Base-by-base conservation (phyloP, 2,888 invertebrate genomes). In the Phalera bucephala region DNA sequence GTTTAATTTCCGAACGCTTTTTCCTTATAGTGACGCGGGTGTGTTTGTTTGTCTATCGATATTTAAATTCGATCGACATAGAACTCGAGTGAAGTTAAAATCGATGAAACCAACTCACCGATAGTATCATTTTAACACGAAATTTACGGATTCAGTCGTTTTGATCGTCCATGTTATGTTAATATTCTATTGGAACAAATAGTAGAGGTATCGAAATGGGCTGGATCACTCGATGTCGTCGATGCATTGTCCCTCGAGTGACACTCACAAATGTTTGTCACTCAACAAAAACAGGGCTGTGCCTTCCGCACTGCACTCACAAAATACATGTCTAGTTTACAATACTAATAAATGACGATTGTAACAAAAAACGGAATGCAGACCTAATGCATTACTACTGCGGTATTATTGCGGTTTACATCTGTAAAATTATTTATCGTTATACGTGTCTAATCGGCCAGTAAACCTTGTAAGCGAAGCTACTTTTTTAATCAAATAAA, bases 231-330 rank as follows among this genome's bases (percentile, higher is more conserved):
- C 70, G 55, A 72, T 63, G 67, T 66, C 73, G 63, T 67, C 74
- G 62, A 65, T 71, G 74, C 66, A 73, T 80, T 79, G 80, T 80
- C 72, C 64, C 57, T 75, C 66, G 72, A 78, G 72, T 75, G 76
- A 80, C 75, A 74, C 79, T 80, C 75, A 69, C 74, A 77, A 77
- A 75, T 80, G 78, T 82, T 81, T 80, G 72, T 72, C 78, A 75
- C 77, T 81, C 68, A 64, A 70, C 70, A 64, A 73, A 75, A 71
- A 52, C 53, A 56, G 53, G 50, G 47, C 45, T 47, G 50, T 45
- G 42, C 40, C 33, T 36, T 39, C 42, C 33, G 36, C 42, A 17
- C 52, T 61, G 51, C 52, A 46, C 50, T 55, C 51, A 48, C 42
- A 42, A 47, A 52, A 50, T 46, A 42, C 42, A 45, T 53, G 55